Conservation (phyloP, 2,113 vertebrate species). For the Erinaceus europaeus region DNA sequence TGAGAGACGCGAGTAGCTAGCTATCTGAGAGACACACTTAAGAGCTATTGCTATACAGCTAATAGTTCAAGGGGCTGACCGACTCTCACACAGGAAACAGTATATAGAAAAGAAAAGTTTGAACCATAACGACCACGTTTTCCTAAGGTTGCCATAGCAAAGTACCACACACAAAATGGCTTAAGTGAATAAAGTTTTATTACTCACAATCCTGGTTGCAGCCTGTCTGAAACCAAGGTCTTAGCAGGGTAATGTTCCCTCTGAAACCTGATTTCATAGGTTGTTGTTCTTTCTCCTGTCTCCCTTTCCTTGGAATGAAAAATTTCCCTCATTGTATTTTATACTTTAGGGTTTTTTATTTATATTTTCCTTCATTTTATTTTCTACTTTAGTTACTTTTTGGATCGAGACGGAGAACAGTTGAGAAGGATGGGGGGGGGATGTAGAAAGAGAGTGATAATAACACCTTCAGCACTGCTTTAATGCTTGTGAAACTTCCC, state of each 20-base stretch:
- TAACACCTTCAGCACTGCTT: too few relatives aligned
- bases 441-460: too few relatives aligned
- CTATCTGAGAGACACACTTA: background rate
- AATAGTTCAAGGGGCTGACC: background rate
- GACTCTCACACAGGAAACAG: too few relatives aligned
- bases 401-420: too few relatives aligned
- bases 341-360: too few relatives aligned
- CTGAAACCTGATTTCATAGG: background rate
- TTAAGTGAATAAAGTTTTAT: background rate
- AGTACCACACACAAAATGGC: background rate
- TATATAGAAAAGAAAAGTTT: background rate
- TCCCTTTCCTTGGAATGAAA: background rate
- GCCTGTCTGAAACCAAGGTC: background rate
- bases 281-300: background rate
- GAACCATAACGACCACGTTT: background rate
- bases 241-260: rapidly evolving
- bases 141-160: background rate
- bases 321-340: too few relatives aligned
- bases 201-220: rapidly evolving
- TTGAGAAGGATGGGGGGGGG: too few relatives aligned
- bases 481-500: too few relatives aligned
- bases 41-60: background rate
- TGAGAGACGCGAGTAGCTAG: background rate
- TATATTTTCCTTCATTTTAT: too few relatives aligned
- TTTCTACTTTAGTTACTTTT: too few relatives aligned